A percentile compares a stretch with the other conserved stretches of the same genome.
Evolutionary conservation across 2,888 invertebrate species (phyloP).

Genomic region (Enoplolaimus lenunculus): DNA sequence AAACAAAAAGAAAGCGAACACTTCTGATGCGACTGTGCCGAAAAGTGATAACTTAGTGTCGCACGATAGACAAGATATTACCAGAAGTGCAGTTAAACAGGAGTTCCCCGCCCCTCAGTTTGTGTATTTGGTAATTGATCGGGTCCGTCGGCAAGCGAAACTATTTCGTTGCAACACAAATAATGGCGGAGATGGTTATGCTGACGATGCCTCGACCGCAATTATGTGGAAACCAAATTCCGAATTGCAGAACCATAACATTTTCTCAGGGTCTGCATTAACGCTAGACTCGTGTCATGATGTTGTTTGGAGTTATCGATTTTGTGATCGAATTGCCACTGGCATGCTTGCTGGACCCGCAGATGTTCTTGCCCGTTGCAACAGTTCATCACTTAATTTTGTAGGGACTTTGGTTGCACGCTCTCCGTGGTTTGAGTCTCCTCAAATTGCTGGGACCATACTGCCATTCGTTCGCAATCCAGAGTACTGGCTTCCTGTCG

Average conservation of each 20-base stretch:
- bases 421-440: constrained; percentile 25
- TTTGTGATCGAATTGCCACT: too few species aligned
- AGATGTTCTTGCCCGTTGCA: too few species aligned
- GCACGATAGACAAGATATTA: too few species aligned
- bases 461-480: constrained; percentile 26
- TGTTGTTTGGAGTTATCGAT: constrained; percentile 81
- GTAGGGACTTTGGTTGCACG: neutral
- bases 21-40: neutral
- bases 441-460: too few species aligned
- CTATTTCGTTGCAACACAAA: too few species aligned
- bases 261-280: constrained; percentile 21
- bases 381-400: neutral
- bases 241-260: neutral
- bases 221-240: too few species aligned
- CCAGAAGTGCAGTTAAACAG: too few species aligned
- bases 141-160: neutral
- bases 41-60: neutral
- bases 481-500: constrained; percentile 29
- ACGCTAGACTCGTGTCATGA: constrained; percentile 73
- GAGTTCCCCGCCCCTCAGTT: neutral
- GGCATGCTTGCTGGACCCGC: too few species aligned
- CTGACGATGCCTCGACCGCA: neutral
- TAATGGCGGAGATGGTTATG: too few species aligned
- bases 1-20: neutral
- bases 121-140: neutral